phyloP scores from a whole-genome alignment of 2,888 invertebrate species.

The Chouioia cunea region DNA sequence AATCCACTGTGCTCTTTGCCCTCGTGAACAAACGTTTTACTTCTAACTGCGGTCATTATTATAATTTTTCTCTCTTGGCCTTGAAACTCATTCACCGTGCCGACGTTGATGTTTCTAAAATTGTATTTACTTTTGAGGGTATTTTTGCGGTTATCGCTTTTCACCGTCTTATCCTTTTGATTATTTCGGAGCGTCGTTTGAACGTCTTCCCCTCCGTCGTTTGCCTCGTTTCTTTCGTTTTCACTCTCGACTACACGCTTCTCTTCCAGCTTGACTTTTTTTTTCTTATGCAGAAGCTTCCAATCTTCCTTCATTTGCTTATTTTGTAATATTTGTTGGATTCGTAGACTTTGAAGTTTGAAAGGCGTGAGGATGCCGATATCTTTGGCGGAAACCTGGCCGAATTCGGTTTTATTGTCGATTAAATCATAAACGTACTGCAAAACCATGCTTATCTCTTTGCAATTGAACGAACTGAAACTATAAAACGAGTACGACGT shows the following conservation, averaged over 20 bases:
- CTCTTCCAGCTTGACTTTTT: too few species aligned
- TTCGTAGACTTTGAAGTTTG: constrained; percentile 66
- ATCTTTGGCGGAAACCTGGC: constrained; percentile 62
- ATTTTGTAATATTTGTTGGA: constrained; percentile 67
- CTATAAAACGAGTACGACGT: too few species aligned
- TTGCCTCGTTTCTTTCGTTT: too few species aligned
- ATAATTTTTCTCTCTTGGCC: constrained; percentile 87
- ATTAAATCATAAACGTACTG: constrained; percentile 73
- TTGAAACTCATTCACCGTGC: constrained; percentile 90
- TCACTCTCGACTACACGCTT: too few species aligned
- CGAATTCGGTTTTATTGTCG: constrained; percentile 22
- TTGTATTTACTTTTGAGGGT: constrained; percentile 47
- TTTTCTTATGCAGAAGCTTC: too few species aligned
- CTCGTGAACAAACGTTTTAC: constrained; percentile 72
- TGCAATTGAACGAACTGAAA: constrained; percentile 73
- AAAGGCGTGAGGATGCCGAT: constrained; percentile 76
- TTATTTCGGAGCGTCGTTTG: too few species aligned
- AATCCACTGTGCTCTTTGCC: constrained; percentile 72
- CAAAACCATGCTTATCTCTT: constrained; percentile 73
- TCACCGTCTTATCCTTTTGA: too few species aligned
- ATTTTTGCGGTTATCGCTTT: too few species aligned
- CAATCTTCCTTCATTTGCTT: constrained; percentile 26
- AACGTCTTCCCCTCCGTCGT: too few species aligned
- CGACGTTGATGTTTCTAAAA: constrained; percentile 74
- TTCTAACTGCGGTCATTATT: constrained; percentile 85